Evolutionary conservation across 1,140 invertebrate species (phyloP).

Genomic region (Reticulitermes speratus): DNA sequence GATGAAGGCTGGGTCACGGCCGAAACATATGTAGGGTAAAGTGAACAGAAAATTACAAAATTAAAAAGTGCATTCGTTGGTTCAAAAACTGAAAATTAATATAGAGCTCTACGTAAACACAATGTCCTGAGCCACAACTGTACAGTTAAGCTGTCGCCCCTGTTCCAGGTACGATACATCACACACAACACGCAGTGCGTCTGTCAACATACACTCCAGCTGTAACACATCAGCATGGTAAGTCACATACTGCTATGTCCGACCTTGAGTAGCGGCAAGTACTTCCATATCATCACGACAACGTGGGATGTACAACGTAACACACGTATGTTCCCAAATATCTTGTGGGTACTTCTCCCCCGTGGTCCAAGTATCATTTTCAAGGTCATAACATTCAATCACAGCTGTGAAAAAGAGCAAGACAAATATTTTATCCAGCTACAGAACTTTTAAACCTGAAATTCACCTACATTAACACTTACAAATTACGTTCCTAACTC

Average conservation of each 20-base stretch:
- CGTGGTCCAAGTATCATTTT: constrained; percentile 57
- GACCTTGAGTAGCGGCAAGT: constrained; percentile 36
- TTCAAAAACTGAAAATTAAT: not conserved
- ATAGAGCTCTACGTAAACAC: not conserved
- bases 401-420: constrained; percentile 47
- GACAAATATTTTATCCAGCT: constrained; percentile 16
- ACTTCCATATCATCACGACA: constrained; percentile 60
- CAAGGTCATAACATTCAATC: constrained; percentile 63
- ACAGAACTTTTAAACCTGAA: no score
- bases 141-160: not conserved
- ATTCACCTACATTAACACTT: no score
- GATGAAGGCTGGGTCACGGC: no score
- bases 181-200: not conserved
- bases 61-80: no score
- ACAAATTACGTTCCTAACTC: not conserved
- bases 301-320: constrained; percentile 63
- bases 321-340: constrained; percentile 68
- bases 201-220: not conserved
- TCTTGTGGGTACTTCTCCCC: constrained; percentile 64
- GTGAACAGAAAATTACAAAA: no score
- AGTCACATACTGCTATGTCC: not conserved
- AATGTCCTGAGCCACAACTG: not conserved
- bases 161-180: not conserved
- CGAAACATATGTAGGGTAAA: no score
- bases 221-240: not conserved